Conservation (phyloP, 2,113 vertebrate species). For the Lonchura striata region DNA sequence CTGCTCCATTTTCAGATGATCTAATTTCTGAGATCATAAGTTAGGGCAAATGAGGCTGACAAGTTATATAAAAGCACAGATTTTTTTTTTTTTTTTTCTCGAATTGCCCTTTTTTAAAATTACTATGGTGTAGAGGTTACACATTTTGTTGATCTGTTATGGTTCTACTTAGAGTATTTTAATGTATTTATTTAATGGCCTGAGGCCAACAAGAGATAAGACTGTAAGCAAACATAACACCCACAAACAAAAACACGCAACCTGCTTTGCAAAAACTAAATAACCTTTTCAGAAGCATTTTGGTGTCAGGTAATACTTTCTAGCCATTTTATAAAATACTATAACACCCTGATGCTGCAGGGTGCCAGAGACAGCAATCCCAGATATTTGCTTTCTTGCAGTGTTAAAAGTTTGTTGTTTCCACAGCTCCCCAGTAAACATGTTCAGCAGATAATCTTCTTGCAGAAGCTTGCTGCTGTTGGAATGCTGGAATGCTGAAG, state of each 20-base stretch:
- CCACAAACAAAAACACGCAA: neutral
- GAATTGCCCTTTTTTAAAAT: neutral
- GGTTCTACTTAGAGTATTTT: neutral
- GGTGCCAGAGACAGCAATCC: neutral
- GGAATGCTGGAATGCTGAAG: neutral
- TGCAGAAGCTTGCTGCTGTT: slow-evolving; percentile 2
- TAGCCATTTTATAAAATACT: neutral
- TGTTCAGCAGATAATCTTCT: neutral
- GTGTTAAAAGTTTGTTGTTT: slow-evolving; percentile 7
- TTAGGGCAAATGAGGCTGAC: neutral
- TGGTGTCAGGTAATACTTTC: neutral
- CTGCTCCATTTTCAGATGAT: neutral
- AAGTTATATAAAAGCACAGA: neutral
- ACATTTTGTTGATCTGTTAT: neutral
- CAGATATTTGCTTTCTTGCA: neutral
- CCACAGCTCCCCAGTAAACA: neutral
- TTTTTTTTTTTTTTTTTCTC: neutral
- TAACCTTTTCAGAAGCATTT: neutral
- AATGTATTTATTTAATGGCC: neutral
- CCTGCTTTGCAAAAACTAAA: rapidly evolving
- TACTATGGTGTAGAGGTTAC: neutral
- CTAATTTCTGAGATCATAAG: neutral
- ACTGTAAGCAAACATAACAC: neutral
- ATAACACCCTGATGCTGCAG: neutral
- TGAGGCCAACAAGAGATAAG: neutral